A percentile compares a stretch with the other conserved stretches of the same genome.
Conservation (phyloP, 1,140 invertebrate species). For the Pseudomyrmex pallidus region DNA sequence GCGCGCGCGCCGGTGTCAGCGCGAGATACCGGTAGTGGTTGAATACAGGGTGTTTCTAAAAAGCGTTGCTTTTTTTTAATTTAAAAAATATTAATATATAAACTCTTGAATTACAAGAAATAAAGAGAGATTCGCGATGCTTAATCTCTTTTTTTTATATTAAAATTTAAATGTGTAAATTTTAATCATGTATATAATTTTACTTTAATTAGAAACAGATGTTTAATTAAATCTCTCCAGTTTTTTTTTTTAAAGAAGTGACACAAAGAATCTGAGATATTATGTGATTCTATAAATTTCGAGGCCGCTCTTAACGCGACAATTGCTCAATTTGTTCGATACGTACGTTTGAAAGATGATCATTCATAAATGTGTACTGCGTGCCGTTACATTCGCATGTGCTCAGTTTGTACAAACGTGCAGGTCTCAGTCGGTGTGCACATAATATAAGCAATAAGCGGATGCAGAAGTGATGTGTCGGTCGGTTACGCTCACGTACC, state of each 20-base stretch:
- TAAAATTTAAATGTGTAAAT: too few species aligned
- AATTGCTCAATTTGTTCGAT: background rate
- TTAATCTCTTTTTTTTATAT: too few species aligned
- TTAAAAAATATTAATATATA: background rate
- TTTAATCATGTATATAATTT: too few species aligned
- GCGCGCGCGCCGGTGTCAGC: constrained; percentile 1
- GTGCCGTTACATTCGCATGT: constrained; percentile 3
- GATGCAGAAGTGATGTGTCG: constrained; percentile 25
- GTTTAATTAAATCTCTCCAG: background rate
- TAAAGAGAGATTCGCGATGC: too few species aligned
- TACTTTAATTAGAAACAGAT: too few species aligned
- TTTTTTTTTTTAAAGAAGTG: background rate
- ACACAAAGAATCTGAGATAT: background rate
- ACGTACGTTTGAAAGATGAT: constrained; percentile 12
- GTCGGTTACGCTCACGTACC: constrained; percentile 22
- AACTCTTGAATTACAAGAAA: too few species aligned
- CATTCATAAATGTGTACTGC: constrained; percentile 36
- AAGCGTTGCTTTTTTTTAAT: background rate
- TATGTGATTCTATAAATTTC: background rate
- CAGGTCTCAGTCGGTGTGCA: background rate
- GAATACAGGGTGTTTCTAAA: constrained; percentile 50
- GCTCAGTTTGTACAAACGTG: constrained; percentile 3
- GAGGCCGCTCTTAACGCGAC: background rate
- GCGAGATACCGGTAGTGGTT: constrained; percentile 29
- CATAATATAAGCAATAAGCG: background rate